phyloP scores from a whole-genome alignment of 1,140 invertebrate genomes.

The Paracyclopina nana region DNA sequence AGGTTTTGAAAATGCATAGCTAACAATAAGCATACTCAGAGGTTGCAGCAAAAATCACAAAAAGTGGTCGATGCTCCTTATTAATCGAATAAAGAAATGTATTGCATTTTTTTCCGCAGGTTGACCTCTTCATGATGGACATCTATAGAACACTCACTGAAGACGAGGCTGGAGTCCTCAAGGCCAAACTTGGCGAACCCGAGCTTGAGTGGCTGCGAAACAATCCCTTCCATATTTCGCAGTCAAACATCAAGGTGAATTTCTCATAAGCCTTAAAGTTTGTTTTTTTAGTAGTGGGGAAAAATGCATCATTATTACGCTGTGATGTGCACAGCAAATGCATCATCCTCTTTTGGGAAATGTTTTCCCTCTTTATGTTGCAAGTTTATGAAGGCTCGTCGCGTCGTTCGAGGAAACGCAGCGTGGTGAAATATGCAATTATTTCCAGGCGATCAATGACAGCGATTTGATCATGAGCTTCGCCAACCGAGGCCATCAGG shows the following conservation, averaged over 20 bases:
- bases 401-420: not conserved
- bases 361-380: too few species aligned
- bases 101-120: not conserved
- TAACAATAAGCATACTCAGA: too few species aligned
- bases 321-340: too few species aligned
- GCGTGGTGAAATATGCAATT: not conserved
- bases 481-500: slow-evolving; percentile 9
- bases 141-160: not conserved
- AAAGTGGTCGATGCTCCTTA: too few species aligned
- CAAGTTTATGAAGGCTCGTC: too few species aligned
- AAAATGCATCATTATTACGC: too few species aligned
- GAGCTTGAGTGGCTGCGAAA: not conserved
- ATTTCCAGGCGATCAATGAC: slow-evolving; percentile 11
- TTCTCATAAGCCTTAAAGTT: too few species aligned
- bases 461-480: slow-evolving; percentile 15
- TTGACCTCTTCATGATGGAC: not conserved
- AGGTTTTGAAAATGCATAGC: too few species aligned
- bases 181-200: not conserved
- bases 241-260: not conserved
- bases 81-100: too few species aligned
- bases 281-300: too few species aligned
- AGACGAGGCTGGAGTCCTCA: not conserved
- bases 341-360: too few species aligned
- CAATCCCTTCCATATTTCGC: not conserved
- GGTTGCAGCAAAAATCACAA: too few species aligned